These are phyloP conservation scores for Loxodonta africana DNA, from an alignment of 2,113 vertebrate species.

Conservation along the genomic window DNA sequence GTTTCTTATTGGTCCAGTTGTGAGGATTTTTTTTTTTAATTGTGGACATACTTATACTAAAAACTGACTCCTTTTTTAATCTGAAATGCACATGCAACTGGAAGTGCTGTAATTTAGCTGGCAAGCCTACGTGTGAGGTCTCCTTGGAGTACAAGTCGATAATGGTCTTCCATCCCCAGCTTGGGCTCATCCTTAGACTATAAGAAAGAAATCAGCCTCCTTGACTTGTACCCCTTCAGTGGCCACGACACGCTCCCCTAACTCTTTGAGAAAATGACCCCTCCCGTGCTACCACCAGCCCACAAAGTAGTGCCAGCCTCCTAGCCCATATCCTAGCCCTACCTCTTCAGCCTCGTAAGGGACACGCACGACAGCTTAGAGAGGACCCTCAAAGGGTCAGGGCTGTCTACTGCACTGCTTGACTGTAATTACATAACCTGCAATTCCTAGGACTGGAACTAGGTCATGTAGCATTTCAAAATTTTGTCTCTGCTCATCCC, in stretches of 20 bases:
- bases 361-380: not conserved
- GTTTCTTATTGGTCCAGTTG: no score
- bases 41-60: no score
- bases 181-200: no score
- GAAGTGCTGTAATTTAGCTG: not conserved
- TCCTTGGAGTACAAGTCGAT: no score
- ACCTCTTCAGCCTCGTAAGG: not conserved
- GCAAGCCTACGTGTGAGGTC: accelerated
- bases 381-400: not conserved
- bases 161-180: not conserved
- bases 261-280: not conserved
- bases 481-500: accelerated
- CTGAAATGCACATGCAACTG: not conserved
- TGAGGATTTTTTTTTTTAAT: not conserved
- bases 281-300: not conserved
- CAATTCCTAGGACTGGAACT: accelerated
- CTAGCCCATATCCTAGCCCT: no score
- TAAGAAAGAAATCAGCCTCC: not conserved
- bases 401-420: not conserved
- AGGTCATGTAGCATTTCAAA: not conserved
- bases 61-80: no score
- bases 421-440: accelerated
- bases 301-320: not conserved
- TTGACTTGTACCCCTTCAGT: not conserved
- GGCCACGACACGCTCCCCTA: not conserved